phyloP scores from a whole-genome alignment of 2,113 vertebrate species.

The Epinephelus fuscoguttatus region DNA sequence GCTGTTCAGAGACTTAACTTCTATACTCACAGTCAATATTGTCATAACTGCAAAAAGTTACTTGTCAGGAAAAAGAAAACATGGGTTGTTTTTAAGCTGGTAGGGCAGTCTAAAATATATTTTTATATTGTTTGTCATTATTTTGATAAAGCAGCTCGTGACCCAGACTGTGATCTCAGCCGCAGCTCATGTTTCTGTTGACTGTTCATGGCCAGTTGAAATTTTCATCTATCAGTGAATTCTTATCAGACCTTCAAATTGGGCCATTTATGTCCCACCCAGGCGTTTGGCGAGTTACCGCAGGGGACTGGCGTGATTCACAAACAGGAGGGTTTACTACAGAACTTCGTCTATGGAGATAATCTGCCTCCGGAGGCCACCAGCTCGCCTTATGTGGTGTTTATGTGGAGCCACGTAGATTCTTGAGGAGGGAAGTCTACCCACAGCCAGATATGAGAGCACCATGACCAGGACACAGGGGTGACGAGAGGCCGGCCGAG shows the following conservation, averaged over 20 bases:
- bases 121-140: not conserved
- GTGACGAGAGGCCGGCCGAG: conserved; percentile 50
- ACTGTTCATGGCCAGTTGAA: conserved; percentile 28
- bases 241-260: conserved; percentile 55
- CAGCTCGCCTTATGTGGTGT: conserved; percentile 51
- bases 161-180: conserved; percentile 11
- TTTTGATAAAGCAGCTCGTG: not conserved
- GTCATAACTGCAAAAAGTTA: not conserved
- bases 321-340: conserved; percentile 26
- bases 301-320: conserved; percentile 53
- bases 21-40: not conserved
- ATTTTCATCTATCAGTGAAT: conserved; percentile 39
- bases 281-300: conserved; percentile 40
- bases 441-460: conserved; percentile 65
- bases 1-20: not conserved
- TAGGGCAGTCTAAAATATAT: not conserved
- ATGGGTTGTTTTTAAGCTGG: not conserved
- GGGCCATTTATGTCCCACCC: conserved; percentile 49
- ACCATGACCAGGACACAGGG: conserved; percentile 61
- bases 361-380: conserved; percentile 48
- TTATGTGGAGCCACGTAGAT: conserved; percentile 60
- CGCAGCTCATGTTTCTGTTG: conserved; percentile 24
- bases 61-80: not conserved
- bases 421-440: conserved; percentile 51
- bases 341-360: conserved; percentile 33